Base-by-base conservation (phyloP, 2,797 vertebrate species). In the Hyperoplus lanceolatus region DNA sequence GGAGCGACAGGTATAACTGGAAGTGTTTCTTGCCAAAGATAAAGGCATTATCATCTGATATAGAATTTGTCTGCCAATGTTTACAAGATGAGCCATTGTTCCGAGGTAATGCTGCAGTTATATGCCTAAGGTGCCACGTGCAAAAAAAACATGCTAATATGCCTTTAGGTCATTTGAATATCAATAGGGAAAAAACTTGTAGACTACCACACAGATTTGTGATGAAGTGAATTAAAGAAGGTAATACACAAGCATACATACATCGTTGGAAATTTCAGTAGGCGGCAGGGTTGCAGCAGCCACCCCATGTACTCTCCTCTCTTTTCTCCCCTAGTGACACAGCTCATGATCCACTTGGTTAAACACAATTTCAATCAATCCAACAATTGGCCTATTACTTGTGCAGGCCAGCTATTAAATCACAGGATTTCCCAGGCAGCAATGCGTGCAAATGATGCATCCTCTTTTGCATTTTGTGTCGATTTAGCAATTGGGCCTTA, bases 1-100 rank as follows among this genome's bases (percentile, higher is more conserved):
- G 11, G 80, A 62, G 62, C 0, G 13, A 69, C 81, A 0, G 56
- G 87, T 65, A 41, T 4, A 36, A 77, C 86, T 6, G 66, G 89
- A 79, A 9, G 10, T 38, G 65, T 62, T 71, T 66, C 55, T 46
- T 55, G 43, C 46, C 60, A 66, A 57, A 82, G 68, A 79, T 70
- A 68, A 29, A 74, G 50, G 64, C 18, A 2, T 39, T 68, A 39
- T 81, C 29, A 43, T 66, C 57, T 73, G 50, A 12, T 67, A 73
- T 59, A 73, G 2, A 42, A 29, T 21, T 73, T 16, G 13, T 29
- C n/a, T 21, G 42, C 51, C 38, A 60, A 13, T 42, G 21, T 81
- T 80, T 65, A 57, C 43, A 69, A 16, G 69, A 69, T 14, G 46
- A 73, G 41, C 48, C 13, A 46, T 73, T 80, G 59, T 56, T 79